Conservation (phyloP, 2,888 invertebrate genomes). For the Hydraecia micacea region DNA sequence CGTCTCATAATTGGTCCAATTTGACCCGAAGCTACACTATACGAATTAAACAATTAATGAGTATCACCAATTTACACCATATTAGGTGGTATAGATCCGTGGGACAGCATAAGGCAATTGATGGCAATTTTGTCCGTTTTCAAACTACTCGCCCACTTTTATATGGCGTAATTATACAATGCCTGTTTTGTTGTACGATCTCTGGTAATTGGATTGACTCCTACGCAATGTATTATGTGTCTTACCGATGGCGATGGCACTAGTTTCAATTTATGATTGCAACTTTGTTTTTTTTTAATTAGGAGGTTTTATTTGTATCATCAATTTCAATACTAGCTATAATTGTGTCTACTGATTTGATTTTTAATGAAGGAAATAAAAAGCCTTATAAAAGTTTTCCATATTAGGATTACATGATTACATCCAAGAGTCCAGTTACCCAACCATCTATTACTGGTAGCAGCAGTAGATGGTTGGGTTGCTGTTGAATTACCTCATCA, state of each 20-base stretch:
- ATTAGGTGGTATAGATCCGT: conserved; percentile 73
- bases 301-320: not conserved
- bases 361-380: conserved; percentile 10
- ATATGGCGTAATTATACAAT: conserved; percentile 60
- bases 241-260: conserved; percentile 13
- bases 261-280: conserved; percentile 42
- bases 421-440: too few relatives aligned
- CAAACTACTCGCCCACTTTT: conserved; percentile 69
- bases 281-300: conserved; percentile 28
- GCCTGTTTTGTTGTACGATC: conserved; percentile 40
- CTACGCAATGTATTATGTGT: conserved; percentile 53
- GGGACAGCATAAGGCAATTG: conserved; percentile 69
- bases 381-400: not conserved
- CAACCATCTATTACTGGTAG: not conserved
- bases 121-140: conserved; percentile 70
- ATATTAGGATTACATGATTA: not conserved
- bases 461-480: not conserved
- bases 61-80: conserved; percentile 72
- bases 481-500: not conserved
- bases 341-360: not conserved
- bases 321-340: conserved; percentile 2
- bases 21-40: conserved; percentile 62
- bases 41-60: conserved; percentile 78
- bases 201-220: conserved; percentile 58
- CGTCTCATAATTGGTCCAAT: conserved; percentile 66